phyloP scores from a whole-genome alignment of 1,140 invertebrate genomes.

The Lordiphosa stackelbergi region DNA sequence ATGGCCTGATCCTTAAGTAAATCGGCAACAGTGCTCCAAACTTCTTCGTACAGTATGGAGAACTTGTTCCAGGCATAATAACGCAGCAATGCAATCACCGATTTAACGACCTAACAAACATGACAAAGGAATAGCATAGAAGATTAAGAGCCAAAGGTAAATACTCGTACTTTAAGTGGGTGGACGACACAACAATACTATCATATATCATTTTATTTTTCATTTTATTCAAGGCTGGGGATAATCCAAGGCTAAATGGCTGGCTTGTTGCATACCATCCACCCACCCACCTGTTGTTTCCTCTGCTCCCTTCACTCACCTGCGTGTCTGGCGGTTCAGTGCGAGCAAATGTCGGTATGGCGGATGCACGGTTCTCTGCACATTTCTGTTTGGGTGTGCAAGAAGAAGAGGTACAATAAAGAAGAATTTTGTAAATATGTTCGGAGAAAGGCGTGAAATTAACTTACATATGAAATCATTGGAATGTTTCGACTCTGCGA shows the following conservation, averaged over 20 bases:
- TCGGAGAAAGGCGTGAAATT: conserved; percentile 4
- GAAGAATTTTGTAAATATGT: not conserved
- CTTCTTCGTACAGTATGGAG: conserved; percentile 91
- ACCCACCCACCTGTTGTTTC: conserved; percentile 14
- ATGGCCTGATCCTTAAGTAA: conserved; percentile 85
- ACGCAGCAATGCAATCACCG: conserved; percentile 90
- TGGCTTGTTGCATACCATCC: conserved; percentile 1
- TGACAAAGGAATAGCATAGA: not conserved
- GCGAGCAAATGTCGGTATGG: conserved; percentile 93
- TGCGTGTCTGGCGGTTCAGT: conserved; percentile 96
- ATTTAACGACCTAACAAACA: conserved; percentile 89
- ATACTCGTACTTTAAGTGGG: not conserved
- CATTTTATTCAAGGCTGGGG: not conserved
- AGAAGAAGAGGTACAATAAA: not conserved
- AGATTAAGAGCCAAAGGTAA: not conserved
- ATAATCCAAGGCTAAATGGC: conserved; percentile 25
- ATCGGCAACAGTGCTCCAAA: conserved; percentile 87
- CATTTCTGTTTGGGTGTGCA: conserved; percentile 86
- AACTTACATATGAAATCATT: conserved; percentile 98
- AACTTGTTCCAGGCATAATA: conserved; percentile 97
- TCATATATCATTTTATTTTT: conserved; percentile 6
- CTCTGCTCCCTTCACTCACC: conserved; percentile 78
- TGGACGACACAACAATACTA: not conserved
- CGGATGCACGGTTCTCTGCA: conserved; percentile 91
- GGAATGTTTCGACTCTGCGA: conserved; percentile 95